Base-by-base conservation (phyloP, 2,888 invertebrate species). In the Ptychoptera contaminata region DNA sequence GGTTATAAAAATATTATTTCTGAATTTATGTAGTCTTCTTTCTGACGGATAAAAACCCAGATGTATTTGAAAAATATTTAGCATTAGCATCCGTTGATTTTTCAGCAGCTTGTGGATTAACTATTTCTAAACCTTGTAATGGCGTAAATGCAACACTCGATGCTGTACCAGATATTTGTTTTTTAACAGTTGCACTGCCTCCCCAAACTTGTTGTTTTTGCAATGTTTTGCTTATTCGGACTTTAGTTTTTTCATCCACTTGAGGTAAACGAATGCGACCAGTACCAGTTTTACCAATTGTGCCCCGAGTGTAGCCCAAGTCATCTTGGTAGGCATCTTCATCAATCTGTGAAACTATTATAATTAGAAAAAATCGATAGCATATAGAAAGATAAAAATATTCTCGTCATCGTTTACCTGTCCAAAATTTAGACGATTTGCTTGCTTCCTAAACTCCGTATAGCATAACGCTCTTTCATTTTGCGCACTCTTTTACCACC, bases 251-350 rank as follows among this genome's bases (percentile, higher is more conserved):
- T 61, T 97, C 94, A 67, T 99, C 98, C 35, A 98, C 85, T 68
- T 91, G 91, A 0, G 96, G 91, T 50, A 92, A 72, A 10, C 97
- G 75, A 43, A 97, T 85, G 50, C 92, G 76, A 1, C 96, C 96
- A 0, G 91, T 87, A 47, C 88, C 87, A 0, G 87, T 80, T 67
- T 93, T 94, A 44, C 94, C 94, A 55, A 97, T 86, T 8, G 91
- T 90, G 14, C 98, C 98, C 49, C 96, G 77, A 0, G 91, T 85
- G 65, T 97, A 97, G 8, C 97, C 97, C 49, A 99, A 72, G 67
- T 97, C 94, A 60, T 96, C 94, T 72, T 99, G 98, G 66, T 98
- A 98, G 0, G 98, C 96, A 67, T 99, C 98, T 61, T 97, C 97
- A 66, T 96, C 97, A 56, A 99, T 94, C 87, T 92, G 60, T 30